Evolutionary conservation across 2,113 vertebrate species (phyloP).

Genomic region (Etia nguti): DNA sequence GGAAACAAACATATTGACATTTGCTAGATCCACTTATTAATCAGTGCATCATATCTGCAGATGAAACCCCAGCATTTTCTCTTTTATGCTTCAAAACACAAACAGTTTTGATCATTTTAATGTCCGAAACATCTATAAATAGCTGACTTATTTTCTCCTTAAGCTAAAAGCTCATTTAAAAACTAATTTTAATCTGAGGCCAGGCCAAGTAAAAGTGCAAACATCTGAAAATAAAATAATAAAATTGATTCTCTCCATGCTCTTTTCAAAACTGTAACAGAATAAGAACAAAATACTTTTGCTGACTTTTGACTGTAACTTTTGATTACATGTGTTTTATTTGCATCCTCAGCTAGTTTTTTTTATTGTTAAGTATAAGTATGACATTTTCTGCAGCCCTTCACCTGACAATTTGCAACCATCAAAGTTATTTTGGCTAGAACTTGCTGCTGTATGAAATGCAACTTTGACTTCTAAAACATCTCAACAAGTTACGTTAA

Average conservation of each 20-base stretch:
- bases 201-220: neutral
- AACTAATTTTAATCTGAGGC: neutral
- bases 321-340: neutral
- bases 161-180: neutral
- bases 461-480: neutral
- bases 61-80: neutral
- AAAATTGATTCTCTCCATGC: neutral
- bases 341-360: neutral
- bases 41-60: neutral
- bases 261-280: neutral
- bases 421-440: neutral
- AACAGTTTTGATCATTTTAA: neutral
- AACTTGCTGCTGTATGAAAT: neutral
- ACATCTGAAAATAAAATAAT: neutral
- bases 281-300: neutral
- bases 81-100: neutral
- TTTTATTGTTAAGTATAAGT: neutral
- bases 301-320: neutral
- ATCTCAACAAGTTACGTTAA: neutral
- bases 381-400: neutral
- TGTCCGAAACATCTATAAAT: neutral
- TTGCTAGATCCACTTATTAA: neutral
- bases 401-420: neutral
- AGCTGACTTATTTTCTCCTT: neutral
- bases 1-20: neutral